Evolutionary conservation across 2,113 vertebrate genomes (phyloP), one percentile per base, ranked within the genome.

Genomic region (Taurulus bubalis): DNA sequence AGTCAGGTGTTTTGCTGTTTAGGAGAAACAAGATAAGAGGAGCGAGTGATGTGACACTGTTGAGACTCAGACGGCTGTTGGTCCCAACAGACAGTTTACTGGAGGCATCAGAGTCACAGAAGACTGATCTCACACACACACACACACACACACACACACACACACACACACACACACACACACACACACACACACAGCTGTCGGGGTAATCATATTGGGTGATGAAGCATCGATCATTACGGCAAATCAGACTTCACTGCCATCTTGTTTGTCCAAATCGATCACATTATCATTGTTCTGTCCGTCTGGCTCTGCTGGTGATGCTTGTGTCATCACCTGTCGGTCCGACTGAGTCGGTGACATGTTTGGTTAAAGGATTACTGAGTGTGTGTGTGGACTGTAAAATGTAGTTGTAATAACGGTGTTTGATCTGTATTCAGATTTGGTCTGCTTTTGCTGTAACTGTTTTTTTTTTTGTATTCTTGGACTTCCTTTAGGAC

Each of bases 181-280:
- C 49, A 69, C 75, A 69, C 74, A 34, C 53, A 8, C 42, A 7
- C 4, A 24, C 6, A 16, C 5, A 56, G 59, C 77, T 76, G 72
- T 67, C 59, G 0, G 40, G 20, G 30, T 38, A 47, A 60, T 82
- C 40, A 16, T 60, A 58, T 10, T 68, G 62, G 62, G 68, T 77
- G 67, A 72, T 8, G 3, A 63, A 14, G 77, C 56, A 9, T 74
- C 73, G 55, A 49, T 80, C 85, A 68, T 77, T 12, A n/a, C 63
- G 18, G 22, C 80, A 80, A 77, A 80, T 80, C 85, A 59, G 38
- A 26, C 40, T 22, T 71, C 15, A 0, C 56, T 32, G 63, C 16
- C 58, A 38, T 12, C 47, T 45, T 5, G 4, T 55, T 32, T 15
- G 36, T 58, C 84, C 66, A 86, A 86, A 62, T 45, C 18, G 0